Percentiles rank a stretch among this genome's conserved stretches.
phyloP scores from a whole-genome alignment of 2,113 vertebrate species.

The Corythaeola cristata region DNA sequence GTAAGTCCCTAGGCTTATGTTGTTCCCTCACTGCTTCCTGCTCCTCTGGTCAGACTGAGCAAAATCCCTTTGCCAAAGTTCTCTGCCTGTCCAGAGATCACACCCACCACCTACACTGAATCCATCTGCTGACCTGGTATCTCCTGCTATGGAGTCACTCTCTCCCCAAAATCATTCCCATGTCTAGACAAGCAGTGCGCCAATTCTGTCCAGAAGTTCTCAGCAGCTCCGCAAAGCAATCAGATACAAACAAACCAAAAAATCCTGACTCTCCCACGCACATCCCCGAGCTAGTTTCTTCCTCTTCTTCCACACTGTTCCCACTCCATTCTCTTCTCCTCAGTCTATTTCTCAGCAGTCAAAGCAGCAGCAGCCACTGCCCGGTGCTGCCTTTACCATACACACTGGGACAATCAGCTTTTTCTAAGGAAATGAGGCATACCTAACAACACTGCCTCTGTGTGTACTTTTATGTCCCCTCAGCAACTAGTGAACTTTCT shows the following conservation, averaged over 20 bases:
- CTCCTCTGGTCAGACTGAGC: background rate
- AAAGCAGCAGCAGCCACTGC: background rate
- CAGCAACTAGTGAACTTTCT: background rate
- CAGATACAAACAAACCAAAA: background rate
- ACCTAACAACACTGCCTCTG: background rate
- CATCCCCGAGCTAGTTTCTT: background rate
- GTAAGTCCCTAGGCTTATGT: background rate
- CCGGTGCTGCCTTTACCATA: background rate
- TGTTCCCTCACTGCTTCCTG: background rate
- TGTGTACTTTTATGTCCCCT: background rate
- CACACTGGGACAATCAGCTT: background rate
- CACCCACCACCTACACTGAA: background rate
- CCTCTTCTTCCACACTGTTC: background rate
- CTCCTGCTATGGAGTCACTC: background rate
- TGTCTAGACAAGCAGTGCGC: background rate
- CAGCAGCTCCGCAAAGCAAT: background rate
- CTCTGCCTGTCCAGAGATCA: background rate
- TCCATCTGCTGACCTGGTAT: background rate
- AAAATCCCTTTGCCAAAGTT: background rate
- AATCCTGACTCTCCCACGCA: background rate
- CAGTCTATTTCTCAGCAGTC: background rate
- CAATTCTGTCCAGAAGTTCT: background rate
- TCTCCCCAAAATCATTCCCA: background rate
- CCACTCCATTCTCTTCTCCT: background rate
- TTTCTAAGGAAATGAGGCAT: slow-evolving; percentile 27